Conservation (phyloP, 2,888 invertebrate genomes). For the Phyllotreta cruciferae region DNA sequence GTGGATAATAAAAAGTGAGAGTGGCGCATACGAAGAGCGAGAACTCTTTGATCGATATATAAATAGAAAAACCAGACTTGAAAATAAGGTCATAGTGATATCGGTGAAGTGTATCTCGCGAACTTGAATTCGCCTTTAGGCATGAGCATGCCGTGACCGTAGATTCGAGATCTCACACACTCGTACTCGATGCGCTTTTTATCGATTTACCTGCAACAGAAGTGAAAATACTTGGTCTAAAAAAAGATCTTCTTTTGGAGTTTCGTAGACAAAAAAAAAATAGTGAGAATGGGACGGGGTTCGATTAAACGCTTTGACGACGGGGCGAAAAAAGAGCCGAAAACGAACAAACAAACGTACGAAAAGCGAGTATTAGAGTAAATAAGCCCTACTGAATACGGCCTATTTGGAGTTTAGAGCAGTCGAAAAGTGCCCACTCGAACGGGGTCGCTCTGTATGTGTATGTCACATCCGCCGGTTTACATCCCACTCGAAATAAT, state of each 20-base stretch:
- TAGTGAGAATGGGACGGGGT: no score
- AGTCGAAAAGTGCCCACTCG: conserved; percentile 37
- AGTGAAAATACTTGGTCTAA: no score
- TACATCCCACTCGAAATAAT: conserved; percentile 40
- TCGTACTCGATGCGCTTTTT: conserved; percentile 10
- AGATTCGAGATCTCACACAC: not conserved
- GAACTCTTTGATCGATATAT: conserved; percentile 7
- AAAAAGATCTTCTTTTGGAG: no score
- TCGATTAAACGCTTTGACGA: not conserved
- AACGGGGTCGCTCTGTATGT: conserved; percentile 34
- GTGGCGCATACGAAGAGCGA: not conserved
- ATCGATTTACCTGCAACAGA: no score
- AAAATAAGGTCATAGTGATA: conserved; percentile 12
- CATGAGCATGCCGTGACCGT: conserved; percentile 6
- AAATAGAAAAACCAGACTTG: conserved; percentile 3
- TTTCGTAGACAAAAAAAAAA: no score
- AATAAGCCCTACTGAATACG: conserved; percentile 20
- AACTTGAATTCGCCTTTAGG: conserved; percentile 10
- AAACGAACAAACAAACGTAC: conserved; percentile 27
- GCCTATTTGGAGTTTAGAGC: conserved; percentile 17
- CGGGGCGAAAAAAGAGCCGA: not conserved
- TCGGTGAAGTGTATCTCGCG: not conserved
- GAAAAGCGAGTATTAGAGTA: conserved; percentile 29
- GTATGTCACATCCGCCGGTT: conserved; percentile 23
- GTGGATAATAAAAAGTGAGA: conserved; percentile 8